Percentiles rank a stretch among this genome's conserved stretches.
These are phyloP conservation scores for Baronia brevicornis DNA, from an alignment of 2,888 invertebrate genomes.

Conservation along the genomic window DNA sequence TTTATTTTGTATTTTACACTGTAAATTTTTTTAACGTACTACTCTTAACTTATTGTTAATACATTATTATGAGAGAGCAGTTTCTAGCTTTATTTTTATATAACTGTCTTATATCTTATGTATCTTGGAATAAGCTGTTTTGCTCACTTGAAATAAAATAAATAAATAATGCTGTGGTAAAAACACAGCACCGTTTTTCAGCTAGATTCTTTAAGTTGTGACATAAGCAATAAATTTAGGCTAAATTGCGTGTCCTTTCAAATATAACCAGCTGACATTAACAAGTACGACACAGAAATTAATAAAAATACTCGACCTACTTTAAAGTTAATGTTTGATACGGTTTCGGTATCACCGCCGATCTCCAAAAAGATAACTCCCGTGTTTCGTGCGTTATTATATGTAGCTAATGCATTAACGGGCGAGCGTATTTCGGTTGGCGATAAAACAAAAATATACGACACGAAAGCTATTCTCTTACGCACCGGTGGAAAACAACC, in stretches of 20 bases:
- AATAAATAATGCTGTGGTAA: no score
- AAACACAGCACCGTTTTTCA: no score
- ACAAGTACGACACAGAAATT: conserved; percentile 19
- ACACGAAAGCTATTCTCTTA: conserved; percentile 10
- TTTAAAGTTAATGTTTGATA: conserved; percentile 26
- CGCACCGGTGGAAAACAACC: conserved; percentile 22
- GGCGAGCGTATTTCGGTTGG: conserved; percentile 16
- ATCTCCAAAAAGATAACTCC: conserved; percentile 9
- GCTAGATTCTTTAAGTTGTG: no score
- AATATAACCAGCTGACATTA: conserved; percentile 17
- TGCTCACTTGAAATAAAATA: no score
- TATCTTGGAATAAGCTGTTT: no score
- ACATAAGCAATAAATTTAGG: no score
- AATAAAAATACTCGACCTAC: conserved; percentile 18
- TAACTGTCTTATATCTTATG: no score
- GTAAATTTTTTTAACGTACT: no score
- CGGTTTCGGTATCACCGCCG: conserved; percentile 22
- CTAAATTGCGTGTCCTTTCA: conserved; percentile 13
- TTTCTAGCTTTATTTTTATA: no score
- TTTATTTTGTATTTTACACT: no score
- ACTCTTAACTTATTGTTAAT: no score
- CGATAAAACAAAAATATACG: conserved; percentile 14
- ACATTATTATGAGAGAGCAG: no score
- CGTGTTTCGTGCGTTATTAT: conserved; percentile 5
- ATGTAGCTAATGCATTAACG: conserved; percentile 12